Evolutionary conservation across 2,888 invertebrate genomes (phyloP).

Genomic region (Apotomis turbidana): DNA sequence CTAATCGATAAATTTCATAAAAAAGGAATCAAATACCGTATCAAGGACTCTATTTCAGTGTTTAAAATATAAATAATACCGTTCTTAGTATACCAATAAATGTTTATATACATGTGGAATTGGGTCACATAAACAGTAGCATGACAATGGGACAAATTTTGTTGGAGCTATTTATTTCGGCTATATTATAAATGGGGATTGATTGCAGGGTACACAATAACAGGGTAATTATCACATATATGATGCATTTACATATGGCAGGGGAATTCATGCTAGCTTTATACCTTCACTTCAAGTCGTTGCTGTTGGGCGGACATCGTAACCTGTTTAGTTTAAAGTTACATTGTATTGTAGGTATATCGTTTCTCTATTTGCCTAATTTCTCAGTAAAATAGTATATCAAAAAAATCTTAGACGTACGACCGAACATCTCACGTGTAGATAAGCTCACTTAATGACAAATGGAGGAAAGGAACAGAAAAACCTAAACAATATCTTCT

Average conservation of each 20-base stretch:
- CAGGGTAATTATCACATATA: slow-evolving; percentile 11
- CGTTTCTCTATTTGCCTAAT: background rate
- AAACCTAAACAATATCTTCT: too few species aligned
- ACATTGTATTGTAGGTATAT: background rate
- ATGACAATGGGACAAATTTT: slow-evolving; percentile 1
- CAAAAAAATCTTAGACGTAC: too few species aligned
- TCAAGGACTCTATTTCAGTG: too few species aligned
- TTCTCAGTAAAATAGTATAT: too few species aligned
- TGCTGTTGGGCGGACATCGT: slow-evolving; percentile 66
- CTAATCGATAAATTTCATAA: background rate
- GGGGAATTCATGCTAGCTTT: slow-evolving; percentile 45
- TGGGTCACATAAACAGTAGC: background rate
- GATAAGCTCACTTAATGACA: too few species aligned
- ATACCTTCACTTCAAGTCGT: slow-evolving; percentile 75
- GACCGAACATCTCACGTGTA: too few species aligned
- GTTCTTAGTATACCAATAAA: background rate
- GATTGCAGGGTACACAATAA: slow-evolving; percentile 9
- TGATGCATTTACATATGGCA: slow-evolving; percentile 2
- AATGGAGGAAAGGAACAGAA: too few species aligned
- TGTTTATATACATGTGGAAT: slow-evolving; percentile 13
- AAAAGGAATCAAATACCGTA: too few species aligned
- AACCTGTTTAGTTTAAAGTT: slow-evolving; percentile 60
- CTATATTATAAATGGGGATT: slow-evolving; percentile 6
- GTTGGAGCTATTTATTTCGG: background rate
- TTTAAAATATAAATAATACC: too few species aligned